Percentiles rank a stretch among this genome's conserved stretches.
Evolutionary conservation across 2,888 invertebrate genomes (phyloP).

Genomic region (Heterodera filipjevi): DNA sequence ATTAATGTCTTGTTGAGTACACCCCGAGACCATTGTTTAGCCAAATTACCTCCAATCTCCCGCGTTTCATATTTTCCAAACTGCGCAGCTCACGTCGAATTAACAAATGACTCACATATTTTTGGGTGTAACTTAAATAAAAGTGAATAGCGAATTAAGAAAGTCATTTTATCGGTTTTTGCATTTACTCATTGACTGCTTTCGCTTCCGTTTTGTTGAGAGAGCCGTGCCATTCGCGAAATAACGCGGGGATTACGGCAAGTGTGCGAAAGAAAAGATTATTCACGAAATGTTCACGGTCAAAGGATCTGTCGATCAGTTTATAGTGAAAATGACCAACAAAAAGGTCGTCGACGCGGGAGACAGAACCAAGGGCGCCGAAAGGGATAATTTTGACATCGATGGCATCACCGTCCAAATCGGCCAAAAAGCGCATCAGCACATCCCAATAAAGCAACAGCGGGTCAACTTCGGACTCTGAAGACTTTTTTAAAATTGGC

Average conservation of each 20-base stretch:
- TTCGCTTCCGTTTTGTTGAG: constrained; percentile 10
- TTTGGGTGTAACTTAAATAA: constrained; percentile 64
- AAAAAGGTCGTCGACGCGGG: background rate
- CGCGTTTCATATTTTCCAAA: constrained; percentile 50
- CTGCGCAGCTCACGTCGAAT: constrained; percentile 65
- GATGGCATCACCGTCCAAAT: constrained; percentile 37
- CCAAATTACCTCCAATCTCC: constrained; percentile 40
- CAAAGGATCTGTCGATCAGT: constrained; percentile 1
- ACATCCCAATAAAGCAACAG: constrained; percentile 36
- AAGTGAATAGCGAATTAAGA: background rate
- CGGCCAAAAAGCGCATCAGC: constrained; percentile 34
- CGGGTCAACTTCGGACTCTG: constrained; percentile 3
- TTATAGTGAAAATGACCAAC: background rate
- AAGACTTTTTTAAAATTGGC: background rate
- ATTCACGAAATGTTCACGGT: constrained; percentile 38
- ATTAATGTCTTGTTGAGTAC: too few relatives aligned
- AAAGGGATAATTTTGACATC: background rate
- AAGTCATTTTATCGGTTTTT: background rate
- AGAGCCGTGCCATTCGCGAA: constrained; percentile 65
- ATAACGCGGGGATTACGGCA: constrained; percentile 66
- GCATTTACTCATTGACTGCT: constrained; percentile 12
- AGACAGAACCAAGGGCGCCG: background rate
- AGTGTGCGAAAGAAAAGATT: constrained; percentile 64
- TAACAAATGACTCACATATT: constrained; percentile 65
- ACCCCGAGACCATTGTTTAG: too few relatives aligned